phyloP scores from a whole-genome alignment of 1,140 invertebrate genomes.

The Oncopodura yosiiana region DNA sequence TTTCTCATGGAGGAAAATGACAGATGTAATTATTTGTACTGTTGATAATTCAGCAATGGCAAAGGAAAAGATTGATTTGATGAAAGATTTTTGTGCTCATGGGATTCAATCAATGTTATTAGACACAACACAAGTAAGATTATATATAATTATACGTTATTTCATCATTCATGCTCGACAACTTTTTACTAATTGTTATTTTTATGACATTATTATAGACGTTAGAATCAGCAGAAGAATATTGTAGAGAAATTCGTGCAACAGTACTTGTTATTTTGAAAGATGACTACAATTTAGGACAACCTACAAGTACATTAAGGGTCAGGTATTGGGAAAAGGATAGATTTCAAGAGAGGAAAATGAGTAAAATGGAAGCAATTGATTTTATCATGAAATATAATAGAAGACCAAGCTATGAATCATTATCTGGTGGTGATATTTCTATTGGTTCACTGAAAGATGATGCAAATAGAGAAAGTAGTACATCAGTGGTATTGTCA shows the following conservation, averaged over 20 bases:
- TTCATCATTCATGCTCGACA: neutral
- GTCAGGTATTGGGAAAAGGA: conserved; percentile 53
- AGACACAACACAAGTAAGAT: conserved; percentile 43
- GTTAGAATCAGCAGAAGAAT: conserved; percentile 57
- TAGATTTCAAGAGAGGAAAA: conserved; percentile 53
- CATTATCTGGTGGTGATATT: neutral
- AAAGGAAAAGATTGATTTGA: conserved; percentile 53
- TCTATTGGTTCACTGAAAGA: neutral
- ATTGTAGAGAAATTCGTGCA: conserved; percentile 52
- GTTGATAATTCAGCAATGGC: conserved; percentile 47
- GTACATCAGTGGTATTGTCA: neutral
- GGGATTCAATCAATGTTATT: conserved; percentile 47
- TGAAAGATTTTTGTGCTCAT: conserved; percentile 50
- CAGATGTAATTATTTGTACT: conserved; percentile 58
- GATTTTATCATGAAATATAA: conserved; percentile 45
- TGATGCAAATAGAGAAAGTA: neutral
- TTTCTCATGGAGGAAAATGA: conserved; percentile 39
- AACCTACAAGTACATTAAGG: conserved; percentile 48
- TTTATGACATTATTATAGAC: conserved; percentile 39
- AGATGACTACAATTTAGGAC: no score
- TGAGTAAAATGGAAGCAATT: conserved; percentile 46
- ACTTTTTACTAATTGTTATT: neutral
- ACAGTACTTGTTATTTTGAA: conserved; percentile 57
- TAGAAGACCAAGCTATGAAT: neutral
- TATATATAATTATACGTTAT: neutral